Base-by-base conservation (phyloP, 2,888 invertebrate species). In the Hypomecis atomaria region DNA sequence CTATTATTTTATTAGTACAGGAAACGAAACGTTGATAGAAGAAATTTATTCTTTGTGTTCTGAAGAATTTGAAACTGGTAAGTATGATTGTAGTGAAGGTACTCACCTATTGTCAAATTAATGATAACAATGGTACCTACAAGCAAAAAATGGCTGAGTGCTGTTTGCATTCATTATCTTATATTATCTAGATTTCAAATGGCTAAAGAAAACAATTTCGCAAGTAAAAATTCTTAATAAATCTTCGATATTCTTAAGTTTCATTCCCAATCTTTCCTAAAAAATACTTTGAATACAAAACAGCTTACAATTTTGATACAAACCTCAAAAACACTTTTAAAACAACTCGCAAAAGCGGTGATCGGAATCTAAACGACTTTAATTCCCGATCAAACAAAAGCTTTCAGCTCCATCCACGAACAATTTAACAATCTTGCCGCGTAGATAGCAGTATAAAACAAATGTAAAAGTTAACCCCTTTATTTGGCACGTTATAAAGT, bases 401-500 rank as follows among this genome's bases (percentile, higher is more conserved):
- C 63, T 69, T 67, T 59, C 45, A 36, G 49, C 56, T 40, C 56
- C 47, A 66, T 63, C 63, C 68, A 79, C 74, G 75, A 78, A 78
- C 79, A 83, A 78, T 78, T 77, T 77, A 82, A 82, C 84, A 88
- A 87, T 86, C 84, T 86, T 81, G 78, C 77, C 77, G 78, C 78
- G 74, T 68, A 71, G 72, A 72, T 77, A 71, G 69, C 7, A 55
- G 66, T 71, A 78, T 75, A 75, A 79, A 85, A 85, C 80, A 86
- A 87, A 86, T 87, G 86, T 86, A 86, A 88, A 89, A 87, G 84
- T 86, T 85, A 81, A 85, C 91, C 92, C 92, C 85, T 92, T 90
- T 88, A 90, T 90, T 90, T 89, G 84, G 87, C 89, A 88, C 89
- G 87, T 84, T 84, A 84, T 92, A 92, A 92, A 92, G 83, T 91